These are phyloP conservation scores for Aspidoscelis tigris DNA, from an alignment of 2,113 vertebrate species.

Conservation along the genomic window DNA sequence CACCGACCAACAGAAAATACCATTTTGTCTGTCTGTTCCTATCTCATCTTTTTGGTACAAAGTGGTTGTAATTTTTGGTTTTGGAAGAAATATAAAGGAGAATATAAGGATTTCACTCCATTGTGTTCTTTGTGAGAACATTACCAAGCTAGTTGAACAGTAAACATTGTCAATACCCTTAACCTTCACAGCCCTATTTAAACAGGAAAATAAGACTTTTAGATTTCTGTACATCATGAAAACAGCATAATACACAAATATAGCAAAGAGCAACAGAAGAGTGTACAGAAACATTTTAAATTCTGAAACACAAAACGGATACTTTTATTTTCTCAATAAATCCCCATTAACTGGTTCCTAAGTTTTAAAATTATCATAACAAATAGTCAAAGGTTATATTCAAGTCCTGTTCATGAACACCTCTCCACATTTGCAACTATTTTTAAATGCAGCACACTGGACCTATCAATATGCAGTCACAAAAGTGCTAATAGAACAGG, in stretches of 20 bases:
- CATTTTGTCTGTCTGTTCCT: not conserved
- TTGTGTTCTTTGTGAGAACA: constrained; percentile 1
- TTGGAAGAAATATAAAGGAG: not conserved
- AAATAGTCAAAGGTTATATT: not conserved
- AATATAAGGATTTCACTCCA: constrained; percentile 28
- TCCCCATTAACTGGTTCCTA: not conserved
- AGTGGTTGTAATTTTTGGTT: not conserved
- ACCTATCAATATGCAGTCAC: not conserved
- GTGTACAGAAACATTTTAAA: constrained; percentile 15
- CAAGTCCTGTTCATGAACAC: no score
- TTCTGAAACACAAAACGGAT: not conserved
- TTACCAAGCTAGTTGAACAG: not conserved
- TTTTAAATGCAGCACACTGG: not conserved
- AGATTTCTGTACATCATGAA: not conserved
- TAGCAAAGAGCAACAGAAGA: not conserved
- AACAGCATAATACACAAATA: not conserved
- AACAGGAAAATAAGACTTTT: not conserved
- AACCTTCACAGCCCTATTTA: not conserved
- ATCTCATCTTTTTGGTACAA: not conserved
- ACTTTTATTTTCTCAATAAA: not conserved
- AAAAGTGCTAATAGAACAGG: not conserved
- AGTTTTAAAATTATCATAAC: not conserved
- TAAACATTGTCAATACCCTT: not conserved
- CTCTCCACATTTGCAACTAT: not conserved
- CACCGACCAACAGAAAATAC: not conserved